A percentile compares a stretch with the other conserved stretches of the same genome.
phyloP scores from a whole-genome alignment of 2,113 vertebrate genomes.

The Pteropus alecto region DNA sequence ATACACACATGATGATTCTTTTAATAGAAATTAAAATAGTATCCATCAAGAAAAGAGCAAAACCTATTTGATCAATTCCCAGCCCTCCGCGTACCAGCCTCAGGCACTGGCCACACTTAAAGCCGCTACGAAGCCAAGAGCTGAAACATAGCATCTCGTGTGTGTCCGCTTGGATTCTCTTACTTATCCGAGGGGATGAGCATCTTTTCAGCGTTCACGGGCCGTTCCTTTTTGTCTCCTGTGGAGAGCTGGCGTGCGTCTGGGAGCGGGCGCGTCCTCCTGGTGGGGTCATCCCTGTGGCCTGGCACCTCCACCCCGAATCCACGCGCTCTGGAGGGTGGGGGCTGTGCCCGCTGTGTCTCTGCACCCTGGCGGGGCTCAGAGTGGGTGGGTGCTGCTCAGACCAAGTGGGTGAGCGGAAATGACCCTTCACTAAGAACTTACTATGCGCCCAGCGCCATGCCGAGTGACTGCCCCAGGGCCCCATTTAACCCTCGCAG shows the following conservation, averaged over 20 bases:
- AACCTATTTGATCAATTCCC: rapidly evolving
- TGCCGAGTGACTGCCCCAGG: rapidly evolving
- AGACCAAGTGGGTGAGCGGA: rapidly evolving
- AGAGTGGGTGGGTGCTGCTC: too few relatives aligned
- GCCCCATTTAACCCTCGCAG: neutral
- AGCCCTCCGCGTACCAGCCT: neutral
- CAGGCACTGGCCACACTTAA: neutral
- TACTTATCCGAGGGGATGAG: rapidly evolving
- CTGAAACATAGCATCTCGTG: rapidly evolving
- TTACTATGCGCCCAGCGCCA: rapidly evolving
- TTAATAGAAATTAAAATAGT: neutral
- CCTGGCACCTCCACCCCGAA: neutral
- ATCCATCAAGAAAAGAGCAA: neutral
- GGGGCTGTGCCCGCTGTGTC: rapidly evolving
- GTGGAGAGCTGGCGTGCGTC: rapidly evolving
- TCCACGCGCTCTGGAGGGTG: rapidly evolving
- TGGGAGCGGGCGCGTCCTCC: neutral
- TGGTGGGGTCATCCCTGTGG: too few relatives aligned
- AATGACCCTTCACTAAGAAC: rapidly evolving
- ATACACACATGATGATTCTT: neutral
- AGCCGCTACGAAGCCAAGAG: neutral
- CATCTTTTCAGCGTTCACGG: rapidly evolving
- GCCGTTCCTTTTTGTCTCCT: rapidly evolving
- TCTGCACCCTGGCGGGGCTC: neutral
- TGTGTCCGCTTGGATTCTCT: neutral